Percentiles rank a stretch among this genome's conserved stretches.
phyloP scores from a whole-genome alignment of 2,888 invertebrate genomes.

The Brachycybe producta region DNA sequence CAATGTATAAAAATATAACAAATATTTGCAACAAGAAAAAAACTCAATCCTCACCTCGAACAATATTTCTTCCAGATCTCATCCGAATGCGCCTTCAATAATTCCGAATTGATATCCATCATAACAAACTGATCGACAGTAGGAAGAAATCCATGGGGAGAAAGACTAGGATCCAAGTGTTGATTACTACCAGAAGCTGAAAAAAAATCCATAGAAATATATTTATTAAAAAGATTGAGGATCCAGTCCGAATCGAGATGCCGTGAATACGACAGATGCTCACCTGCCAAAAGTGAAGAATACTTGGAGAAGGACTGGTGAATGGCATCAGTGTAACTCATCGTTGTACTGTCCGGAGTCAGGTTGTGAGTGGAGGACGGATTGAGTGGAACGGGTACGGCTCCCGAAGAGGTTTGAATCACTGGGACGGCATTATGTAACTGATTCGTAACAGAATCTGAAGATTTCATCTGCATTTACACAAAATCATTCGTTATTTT shows the following conservation, averaged over 20 bases:
- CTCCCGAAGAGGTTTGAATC: background rate
- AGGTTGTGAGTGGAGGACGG: constrained; percentile 4
- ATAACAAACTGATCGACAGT: constrained; percentile 22
- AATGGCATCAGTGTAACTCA: constrained; percentile 6
- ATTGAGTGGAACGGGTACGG: background rate
- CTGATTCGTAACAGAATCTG: constrained; percentile 3
- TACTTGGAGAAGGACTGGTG: constrained; percentile 14
- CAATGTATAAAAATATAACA: no score
- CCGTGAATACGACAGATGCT: background rate
- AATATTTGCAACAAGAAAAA: no score
- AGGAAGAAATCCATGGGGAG: constrained; percentile 12
- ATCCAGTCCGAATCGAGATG: background rate
- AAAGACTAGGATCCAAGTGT: constrained; percentile 7
- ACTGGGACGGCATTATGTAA: constrained; percentile 1
- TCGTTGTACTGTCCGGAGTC: background rate
- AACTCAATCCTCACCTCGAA: constrained; percentile 36
- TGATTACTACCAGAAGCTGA: constrained; percentile 3
- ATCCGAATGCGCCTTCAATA: constrained; percentile 33
- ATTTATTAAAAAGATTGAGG: background rate
- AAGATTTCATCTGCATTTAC: constrained; percentile 14
- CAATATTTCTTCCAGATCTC: constrained; percentile 46
- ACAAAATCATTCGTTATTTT: no score
- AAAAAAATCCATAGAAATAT: background rate
- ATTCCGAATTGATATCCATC: constrained; percentile 25
- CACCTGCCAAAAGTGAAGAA: constrained; percentile 9